phyloP scores from a whole-genome alignment of 37 sponge, comb jelly and placozoan species.

The Dysidea cf. avara region DNA sequence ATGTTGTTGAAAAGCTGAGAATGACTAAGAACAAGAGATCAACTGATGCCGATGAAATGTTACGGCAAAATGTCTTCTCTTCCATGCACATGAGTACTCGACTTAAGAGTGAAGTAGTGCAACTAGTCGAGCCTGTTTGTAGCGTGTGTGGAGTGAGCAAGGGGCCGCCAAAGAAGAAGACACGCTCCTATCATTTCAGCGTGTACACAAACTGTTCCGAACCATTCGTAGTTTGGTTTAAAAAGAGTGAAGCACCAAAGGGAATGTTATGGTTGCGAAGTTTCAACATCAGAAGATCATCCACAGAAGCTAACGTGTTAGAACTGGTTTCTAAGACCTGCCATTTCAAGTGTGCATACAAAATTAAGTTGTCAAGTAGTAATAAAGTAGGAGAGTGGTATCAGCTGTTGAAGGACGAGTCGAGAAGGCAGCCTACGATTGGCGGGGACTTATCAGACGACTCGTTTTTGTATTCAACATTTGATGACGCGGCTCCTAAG shows the following conservation, averaged over 20 bases:
- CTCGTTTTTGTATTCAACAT: not conserved
- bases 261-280: conserved; percentile 68
- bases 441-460: conserved; percentile 6
- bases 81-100: conserved; percentile 64
- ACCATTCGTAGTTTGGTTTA: conserved; percentile 69
- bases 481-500: no score
- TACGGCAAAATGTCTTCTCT: conserved; percentile 68
- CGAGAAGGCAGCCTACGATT: conserved; percentile 22
- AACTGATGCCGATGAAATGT: conserved; percentile 24
- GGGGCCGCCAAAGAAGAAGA: conserved; percentile 44
- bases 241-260: conserved; percentile 61
- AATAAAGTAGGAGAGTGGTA: conserved; percentile 54
- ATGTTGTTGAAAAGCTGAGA: no score
- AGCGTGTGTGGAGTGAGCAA: conserved; percentile 49
- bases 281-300: conserved; percentile 24
- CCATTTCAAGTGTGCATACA: conserved; percentile 60
- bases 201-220: conserved; percentile 67
- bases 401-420: conserved; percentile 44
- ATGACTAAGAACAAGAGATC: no score
- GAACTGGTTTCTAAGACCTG: conserved; percentile 66
- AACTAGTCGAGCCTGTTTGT: conserved; percentile 50
- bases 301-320: conserved; percentile 3
- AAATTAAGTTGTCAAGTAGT: conserved; percentile 29
- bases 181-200: conserved; percentile 41
- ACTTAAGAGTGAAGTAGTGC: conserved; percentile 38